These are phyloP conservation scores for Tribolium castaneum DNA, from an alignment of 1,140 invertebrate genomes.

Conservation along the genomic window DNA sequence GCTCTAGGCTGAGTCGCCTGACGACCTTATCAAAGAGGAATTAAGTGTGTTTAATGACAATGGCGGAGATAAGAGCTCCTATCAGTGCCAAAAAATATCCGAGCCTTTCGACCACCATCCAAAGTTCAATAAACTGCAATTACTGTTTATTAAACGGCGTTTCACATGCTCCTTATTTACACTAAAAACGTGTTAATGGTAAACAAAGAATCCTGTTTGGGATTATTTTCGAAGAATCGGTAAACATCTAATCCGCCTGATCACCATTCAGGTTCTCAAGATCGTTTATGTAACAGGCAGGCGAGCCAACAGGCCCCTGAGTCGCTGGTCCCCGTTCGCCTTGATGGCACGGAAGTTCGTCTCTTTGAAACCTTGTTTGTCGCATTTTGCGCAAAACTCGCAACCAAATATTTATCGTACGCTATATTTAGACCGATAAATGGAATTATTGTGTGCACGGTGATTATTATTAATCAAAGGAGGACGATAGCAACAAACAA, in stretches of 20 bases:
- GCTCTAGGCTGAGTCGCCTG: neutral
- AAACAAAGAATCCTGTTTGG: conserved; percentile 30
- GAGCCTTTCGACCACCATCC: neutral
- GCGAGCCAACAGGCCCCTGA: neutral
- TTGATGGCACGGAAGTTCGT: conserved; percentile 25
- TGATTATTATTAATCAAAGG: conserved; percentile 8
- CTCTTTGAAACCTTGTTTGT: conserved; percentile 3
- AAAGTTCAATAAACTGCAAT: conserved; percentile 30
- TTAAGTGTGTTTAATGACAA: conserved; percentile 12
- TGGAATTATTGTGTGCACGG: conserved; percentile 21
- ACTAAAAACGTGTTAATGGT: conserved; percentile 17
- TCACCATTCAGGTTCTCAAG: conserved; percentile 27
- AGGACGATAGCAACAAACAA: conserved; percentile 21
- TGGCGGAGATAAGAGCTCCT: neutral
- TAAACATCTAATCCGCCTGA: neutral
- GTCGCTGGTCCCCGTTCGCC: neutral
- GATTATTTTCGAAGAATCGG: neutral
- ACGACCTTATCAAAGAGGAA: neutral
- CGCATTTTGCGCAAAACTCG: conserved; percentile 16
- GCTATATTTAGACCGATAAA: conserved; percentile 26
- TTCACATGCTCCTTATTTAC: conserved; percentile 23
- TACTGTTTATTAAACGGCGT: conserved; percentile 8
- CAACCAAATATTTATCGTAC: conserved; percentile 19
- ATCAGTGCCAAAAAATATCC: conserved; percentile 17
- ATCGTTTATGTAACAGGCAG: conserved; percentile 29